A percentile compares a stretch with the other conserved stretches of the same genome.
Conservation (phyloP, 2,888 invertebrate genomes). For the Patella depressa region DNA sequence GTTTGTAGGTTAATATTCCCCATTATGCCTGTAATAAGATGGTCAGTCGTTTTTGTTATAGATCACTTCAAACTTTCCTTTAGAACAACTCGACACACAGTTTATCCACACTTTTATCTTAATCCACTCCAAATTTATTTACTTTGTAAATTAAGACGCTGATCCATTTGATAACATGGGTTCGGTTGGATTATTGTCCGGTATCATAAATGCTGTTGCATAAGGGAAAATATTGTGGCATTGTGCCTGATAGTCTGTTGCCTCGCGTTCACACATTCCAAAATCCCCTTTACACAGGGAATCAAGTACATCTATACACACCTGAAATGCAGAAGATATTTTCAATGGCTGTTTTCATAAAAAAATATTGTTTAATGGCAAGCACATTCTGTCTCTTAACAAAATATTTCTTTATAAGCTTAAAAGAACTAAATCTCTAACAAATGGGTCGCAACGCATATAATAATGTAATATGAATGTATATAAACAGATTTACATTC, state of each 20-base stretch:
- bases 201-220: constrained; percentile 75
- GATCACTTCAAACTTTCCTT: too few relatives aligned
- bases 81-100: neutral
- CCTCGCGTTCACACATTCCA: constrained; percentile 78
- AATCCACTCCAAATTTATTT: neutral
- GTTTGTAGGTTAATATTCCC: too few relatives aligned
- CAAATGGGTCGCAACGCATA: too few relatives aligned
- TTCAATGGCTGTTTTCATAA: too few relatives aligned
- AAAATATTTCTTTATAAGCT: too few relatives aligned
- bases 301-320: constrained; percentile 84
- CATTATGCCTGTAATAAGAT: too few relatives aligned
- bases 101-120: neutral
- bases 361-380: too few relatives aligned
- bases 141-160: constrained; percentile 29
- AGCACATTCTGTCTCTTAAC: too few relatives aligned
- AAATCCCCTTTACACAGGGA: constrained; percentile 85
- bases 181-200: constrained; percentile 42
- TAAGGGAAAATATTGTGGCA: constrained; percentile 85
- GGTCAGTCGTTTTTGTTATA: too few relatives aligned
- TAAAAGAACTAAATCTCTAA: too few relatives aligned
- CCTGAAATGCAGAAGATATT: constrained; percentile 72
- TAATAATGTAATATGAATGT: too few relatives aligned
- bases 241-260: constrained; percentile 80
- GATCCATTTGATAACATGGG: constrained; percentile 55
- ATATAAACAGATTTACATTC: too few relatives aligned